A percentile compares a stretch with the other conserved stretches of the same genome.
Conservation (phyloP, 35 echinoderm and acorn worm species). For the Apostichopus parvimensis region DNA sequence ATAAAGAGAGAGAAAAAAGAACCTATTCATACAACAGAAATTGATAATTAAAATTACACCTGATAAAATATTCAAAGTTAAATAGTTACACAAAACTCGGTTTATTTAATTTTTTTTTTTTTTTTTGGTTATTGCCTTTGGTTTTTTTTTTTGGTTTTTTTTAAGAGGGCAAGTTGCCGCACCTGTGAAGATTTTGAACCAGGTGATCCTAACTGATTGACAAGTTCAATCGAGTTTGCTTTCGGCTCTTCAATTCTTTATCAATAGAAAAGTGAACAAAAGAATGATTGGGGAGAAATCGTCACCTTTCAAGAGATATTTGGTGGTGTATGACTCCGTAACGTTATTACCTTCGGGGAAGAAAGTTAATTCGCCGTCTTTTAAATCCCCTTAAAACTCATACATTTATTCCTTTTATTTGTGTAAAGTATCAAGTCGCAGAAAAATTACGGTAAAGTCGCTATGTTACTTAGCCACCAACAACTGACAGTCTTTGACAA, state of each 20-base stretch:
- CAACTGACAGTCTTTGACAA: slow-evolving; percentile 26
- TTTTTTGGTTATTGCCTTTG: not conserved
- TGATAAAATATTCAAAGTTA: slow-evolving; percentile 12
- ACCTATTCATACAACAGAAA: too few relatives aligned
- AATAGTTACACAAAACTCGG: slow-evolving; percentile 2
- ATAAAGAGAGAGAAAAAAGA: too few relatives aligned
- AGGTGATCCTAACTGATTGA: slow-evolving; percentile 33
- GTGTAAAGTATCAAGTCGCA: slow-evolving; percentile 41
- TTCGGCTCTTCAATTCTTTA: slow-evolving; percentile 22
- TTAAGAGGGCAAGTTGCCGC: not conserved
- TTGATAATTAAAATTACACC: not conserved
- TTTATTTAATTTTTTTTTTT: not conserved
- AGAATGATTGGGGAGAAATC: slow-evolving; percentile 39
- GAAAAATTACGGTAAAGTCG: slow-evolving; percentile 45
- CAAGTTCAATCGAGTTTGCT: slow-evolving; percentile 49
- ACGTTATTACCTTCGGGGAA: slow-evolving; percentile 47
- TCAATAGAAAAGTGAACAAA: slow-evolving; percentile 39
- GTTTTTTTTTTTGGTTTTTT: not conserved
- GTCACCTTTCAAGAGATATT: slow-evolving; percentile 32
- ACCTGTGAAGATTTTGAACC: slow-evolving; percentile 34
- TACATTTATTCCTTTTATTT: slow-evolving; percentile 41
- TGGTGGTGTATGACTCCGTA: slow-evolving; percentile 44
- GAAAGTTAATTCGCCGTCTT: slow-evolving; percentile 42
- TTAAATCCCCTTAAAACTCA: slow-evolving; percentile 35
- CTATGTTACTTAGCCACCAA: slow-evolving; percentile 48